These are phyloP conservation scores for Raja brachyura DNA, from an alignment of 2,113 vertebrate species.

Conservation along the genomic window DNA sequence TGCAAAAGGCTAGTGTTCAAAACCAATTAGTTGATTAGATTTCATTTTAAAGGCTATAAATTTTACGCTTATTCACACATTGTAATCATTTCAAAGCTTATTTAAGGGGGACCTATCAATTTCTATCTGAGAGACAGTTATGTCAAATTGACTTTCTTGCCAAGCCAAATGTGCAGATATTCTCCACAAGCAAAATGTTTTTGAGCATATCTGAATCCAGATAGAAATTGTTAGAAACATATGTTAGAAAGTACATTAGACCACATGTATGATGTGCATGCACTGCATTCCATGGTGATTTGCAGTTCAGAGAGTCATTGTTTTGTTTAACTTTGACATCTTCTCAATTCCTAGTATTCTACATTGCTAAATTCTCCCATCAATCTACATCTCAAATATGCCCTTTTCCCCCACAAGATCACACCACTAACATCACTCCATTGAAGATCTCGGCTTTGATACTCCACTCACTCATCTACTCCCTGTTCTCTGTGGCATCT, in stretches of 20 bases:
- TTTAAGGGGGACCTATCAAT: not conserved
- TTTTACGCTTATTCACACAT: conserved; percentile 13
- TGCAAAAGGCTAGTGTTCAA: not conserved
- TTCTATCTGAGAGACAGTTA: not conserved
- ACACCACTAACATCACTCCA: not conserved
- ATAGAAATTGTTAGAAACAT: not conserved
- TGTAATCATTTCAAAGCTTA: not conserved
- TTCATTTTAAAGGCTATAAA: conserved; percentile 4
- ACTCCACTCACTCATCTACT: not conserved
- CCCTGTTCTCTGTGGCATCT: not conserved
- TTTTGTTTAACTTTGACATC: not conserved
- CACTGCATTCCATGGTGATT: not conserved
- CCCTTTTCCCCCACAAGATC: not conserved
- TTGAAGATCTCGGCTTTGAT: not conserved
- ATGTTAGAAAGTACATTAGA: not conserved
- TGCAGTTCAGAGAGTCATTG: not conserved
- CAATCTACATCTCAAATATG: not conserved
- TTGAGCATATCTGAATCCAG: not conserved
- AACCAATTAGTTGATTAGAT: not conserved
- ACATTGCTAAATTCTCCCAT: not conserved
- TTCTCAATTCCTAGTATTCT: not conserved
- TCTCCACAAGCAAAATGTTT: not conserved
- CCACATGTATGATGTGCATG: not conserved
- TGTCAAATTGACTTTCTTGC: not conserved
- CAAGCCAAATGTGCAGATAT: not conserved